phyloP scores from a whole-genome alignment of 2,113 vertebrate genomes.

The Oceanites oceanicus region DNA sequence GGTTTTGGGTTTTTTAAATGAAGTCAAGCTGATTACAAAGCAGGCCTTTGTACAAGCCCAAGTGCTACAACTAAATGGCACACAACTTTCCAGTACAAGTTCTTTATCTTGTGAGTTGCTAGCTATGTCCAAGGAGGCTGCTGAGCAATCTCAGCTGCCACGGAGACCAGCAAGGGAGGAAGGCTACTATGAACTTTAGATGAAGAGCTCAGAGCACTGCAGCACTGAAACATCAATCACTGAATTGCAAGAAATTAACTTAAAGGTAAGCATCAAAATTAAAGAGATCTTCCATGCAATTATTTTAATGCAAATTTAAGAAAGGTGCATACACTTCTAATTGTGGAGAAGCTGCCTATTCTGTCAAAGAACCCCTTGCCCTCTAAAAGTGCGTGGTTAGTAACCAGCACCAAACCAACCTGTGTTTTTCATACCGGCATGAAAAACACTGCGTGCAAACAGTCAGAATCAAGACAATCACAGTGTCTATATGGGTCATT shows the following conservation, averaged over 20 bases:
- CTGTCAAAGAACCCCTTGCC: background rate
- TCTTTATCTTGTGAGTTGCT: background rate
- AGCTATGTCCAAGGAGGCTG: background rate
- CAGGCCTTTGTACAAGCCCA: background rate
- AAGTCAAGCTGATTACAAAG: background rate
- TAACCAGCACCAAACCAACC: background rate
- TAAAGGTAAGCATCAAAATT: background rate
- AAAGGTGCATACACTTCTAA: background rate
- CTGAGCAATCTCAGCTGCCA: background rate
- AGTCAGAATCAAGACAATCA: background rate
- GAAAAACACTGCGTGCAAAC: background rate
- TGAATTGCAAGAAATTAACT: background rate
- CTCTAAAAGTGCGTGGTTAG: background rate
- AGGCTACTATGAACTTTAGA: background rate
- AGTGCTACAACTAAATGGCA: background rate
- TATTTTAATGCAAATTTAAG: background rate
- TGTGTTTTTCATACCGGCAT: background rate
- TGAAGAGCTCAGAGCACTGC: background rate
- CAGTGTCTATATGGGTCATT: background rate
- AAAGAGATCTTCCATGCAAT: background rate
- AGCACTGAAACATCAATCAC: background rate
- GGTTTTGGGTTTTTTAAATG: background rate
- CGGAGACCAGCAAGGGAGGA: background rate
- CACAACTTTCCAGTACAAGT: background rate
- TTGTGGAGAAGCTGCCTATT: background rate